phyloP scores from a whole-genome alignment of 1,140 invertebrate genomes.

The Acyrthosiphon pisum region DNA sequence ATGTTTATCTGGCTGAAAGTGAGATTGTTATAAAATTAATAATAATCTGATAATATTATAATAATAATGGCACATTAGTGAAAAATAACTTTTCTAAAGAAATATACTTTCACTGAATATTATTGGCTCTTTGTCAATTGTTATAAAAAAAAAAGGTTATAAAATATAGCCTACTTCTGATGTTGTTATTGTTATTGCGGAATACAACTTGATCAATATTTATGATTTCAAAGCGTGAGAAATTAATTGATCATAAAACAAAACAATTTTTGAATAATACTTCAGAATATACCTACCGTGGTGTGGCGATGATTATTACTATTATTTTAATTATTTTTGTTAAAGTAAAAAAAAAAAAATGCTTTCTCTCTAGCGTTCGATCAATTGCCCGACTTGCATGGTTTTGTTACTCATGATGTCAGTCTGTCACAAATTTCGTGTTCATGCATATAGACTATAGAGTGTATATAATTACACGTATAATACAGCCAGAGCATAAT shows the following conservation, averaged over 20 bases:
- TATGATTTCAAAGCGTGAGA: constrained; percentile 19
- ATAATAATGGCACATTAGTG: constrained; percentile 35
- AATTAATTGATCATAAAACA: constrained; percentile 7
- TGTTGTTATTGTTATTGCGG: background rate
- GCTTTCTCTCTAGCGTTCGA: constrained; percentile 30
- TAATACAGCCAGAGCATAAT: background rate
- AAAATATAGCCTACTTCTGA: constrained; percentile 53
- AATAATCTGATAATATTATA: background rate
- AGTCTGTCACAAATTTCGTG: constrained; percentile 2
- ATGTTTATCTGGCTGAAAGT: constrained; percentile 31
- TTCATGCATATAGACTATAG: constrained; percentile 22
- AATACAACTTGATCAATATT: background rate
- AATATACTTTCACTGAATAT: constrained; percentile 56
- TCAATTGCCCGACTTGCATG: constrained; percentile 23
- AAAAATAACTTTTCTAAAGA: constrained; percentile 54
- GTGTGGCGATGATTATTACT: background rate
- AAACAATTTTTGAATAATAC: background rate
- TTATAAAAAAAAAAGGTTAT: constrained; percentile 41
- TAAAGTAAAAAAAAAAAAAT: background rate
- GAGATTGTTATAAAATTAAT: constrained; percentile 54
- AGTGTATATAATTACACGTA: constrained; percentile 12
- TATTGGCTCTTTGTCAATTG: constrained; percentile 54
- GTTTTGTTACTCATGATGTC: background rate
- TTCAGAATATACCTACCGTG: background rate
- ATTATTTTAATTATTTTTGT: background rate